Conservation (phyloP, 2,888 invertebrate species). For the Lissocephala sabroskyi region DNA sequence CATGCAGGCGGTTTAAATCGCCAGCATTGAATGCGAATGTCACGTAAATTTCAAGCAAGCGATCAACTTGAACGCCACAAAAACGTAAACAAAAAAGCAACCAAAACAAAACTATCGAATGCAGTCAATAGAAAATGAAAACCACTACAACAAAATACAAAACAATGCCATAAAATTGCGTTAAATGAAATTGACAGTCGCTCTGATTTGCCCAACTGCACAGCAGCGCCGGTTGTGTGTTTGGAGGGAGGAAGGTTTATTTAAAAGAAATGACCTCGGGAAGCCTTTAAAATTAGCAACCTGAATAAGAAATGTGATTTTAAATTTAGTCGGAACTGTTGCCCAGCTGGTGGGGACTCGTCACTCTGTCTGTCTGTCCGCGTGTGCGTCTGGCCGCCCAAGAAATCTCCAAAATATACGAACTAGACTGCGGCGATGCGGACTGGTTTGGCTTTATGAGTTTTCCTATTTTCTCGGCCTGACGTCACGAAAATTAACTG, state of each 20-base stretch:
- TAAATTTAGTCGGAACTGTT: no score
- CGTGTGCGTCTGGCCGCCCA: no score
- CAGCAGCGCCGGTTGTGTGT: not conserved
- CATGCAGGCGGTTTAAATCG: no score
- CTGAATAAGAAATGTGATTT: not conserved
- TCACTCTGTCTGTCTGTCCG: no score
- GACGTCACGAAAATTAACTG: no score
- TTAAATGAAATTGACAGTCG: not conserved
- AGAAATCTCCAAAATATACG: no score
- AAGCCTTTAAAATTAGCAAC: slow-evolving; percentile 12
- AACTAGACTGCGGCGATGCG: no score
- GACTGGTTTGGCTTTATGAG: no score
- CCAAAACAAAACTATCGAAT: slow-evolving; percentile 11
- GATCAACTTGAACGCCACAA: no score
- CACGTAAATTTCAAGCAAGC: slow-evolving; percentile 47
- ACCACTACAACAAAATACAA: slow-evolving; percentile 4
- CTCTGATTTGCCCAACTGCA: not conserved
- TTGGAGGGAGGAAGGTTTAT: no score
- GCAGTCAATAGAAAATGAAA: slow-evolving; percentile 3
- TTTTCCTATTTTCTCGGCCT: no score
- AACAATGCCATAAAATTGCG: slow-evolving; percentile 1
- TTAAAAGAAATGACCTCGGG: slow-evolving; percentile 6
- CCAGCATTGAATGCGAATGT: slow-evolving; percentile 33
- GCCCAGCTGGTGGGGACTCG: no score
- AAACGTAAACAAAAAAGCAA: slow-evolving; percentile 13